Conservation (phyloP, 1,140 invertebrate species). For the Zeugodacus cucurbitae region DNA sequence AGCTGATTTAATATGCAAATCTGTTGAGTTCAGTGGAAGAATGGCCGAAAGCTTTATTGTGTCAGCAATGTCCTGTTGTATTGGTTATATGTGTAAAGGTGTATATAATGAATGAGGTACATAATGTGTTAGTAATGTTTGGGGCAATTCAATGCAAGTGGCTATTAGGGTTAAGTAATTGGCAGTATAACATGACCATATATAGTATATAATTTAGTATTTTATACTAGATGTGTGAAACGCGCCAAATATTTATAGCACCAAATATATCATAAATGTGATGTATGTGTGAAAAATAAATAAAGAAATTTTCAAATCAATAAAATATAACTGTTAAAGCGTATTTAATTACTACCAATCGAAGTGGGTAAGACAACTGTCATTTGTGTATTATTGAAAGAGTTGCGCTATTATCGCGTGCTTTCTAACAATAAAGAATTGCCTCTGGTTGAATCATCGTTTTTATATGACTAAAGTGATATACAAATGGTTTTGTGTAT, state of each 20-base stretch:
- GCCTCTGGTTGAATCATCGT: neutral
- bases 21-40: neutral
- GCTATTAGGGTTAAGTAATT: neutral
- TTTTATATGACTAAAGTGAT: neutral
- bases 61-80: neutral
- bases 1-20: constrained; percentile 27
- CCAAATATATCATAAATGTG: neutral
- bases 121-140: too few species aligned
- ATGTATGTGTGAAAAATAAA: neutral
- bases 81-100: neutral
- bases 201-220: too few species aligned
- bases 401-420: neutral
- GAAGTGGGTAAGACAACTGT: neutral
- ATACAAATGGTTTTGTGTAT: too few species aligned
- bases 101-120: neutral
- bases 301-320: too few species aligned
- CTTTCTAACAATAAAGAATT: neutral
- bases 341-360: neutral
- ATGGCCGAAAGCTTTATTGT: neutral
- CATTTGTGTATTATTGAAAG: neutral
- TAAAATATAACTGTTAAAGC: neutral
- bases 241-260: too few species aligned
- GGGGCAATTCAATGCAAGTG: neutral
- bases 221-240: too few species aligned
- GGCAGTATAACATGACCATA: neutral